Conservation (phyloP, 23 tunicate species). For the Aplidium turbinatum region DNA sequence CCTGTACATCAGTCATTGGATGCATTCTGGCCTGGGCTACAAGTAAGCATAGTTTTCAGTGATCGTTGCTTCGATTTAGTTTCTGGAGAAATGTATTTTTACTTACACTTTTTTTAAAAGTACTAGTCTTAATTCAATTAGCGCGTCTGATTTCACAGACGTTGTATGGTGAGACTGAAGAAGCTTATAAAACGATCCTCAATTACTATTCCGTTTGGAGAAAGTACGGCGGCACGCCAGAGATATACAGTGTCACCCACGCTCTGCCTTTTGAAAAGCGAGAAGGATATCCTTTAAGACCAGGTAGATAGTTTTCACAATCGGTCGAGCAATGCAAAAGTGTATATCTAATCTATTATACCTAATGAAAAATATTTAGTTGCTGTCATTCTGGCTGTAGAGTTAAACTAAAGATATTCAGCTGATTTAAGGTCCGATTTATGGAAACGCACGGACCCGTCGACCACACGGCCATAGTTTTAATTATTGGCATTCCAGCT, state of each 20-base stretch:
- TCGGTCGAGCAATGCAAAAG: too few relatives aligned
- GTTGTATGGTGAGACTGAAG: conserved; percentile 80
- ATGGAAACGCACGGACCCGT: too few relatives aligned
- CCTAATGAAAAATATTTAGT: too few relatives aligned
- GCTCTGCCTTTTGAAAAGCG: conserved; percentile 41
- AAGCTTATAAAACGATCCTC: conserved; percentile 73
- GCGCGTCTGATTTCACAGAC: conserved; percentile 54
- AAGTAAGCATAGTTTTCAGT: too few relatives aligned
- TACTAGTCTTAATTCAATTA: neutral
- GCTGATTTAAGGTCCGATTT: too few relatives aligned
- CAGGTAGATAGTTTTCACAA: too few relatives aligned
- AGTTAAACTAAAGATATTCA: too few relatives aligned
- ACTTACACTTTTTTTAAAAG: neutral
- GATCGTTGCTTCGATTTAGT: too few relatives aligned
- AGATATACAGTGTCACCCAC: conserved; percentile 69
- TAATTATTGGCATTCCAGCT: too few relatives aligned
- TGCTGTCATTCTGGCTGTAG: too few relatives aligned
- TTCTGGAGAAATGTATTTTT: neutral
- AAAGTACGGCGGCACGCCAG: conserved; percentile 77
- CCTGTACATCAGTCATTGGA: conserved; percentile 89
- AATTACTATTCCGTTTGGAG: conserved; percentile 83
- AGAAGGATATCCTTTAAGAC: conserved; percentile 89
- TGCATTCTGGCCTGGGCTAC: conserved; percentile 95
- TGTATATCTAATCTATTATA: too few relatives aligned
- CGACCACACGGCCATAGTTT: too few relatives aligned